phyloP scores from a whole-genome alignment of 2,113 vertebrate genomes.

The Takifugu flavidus region DNA sequence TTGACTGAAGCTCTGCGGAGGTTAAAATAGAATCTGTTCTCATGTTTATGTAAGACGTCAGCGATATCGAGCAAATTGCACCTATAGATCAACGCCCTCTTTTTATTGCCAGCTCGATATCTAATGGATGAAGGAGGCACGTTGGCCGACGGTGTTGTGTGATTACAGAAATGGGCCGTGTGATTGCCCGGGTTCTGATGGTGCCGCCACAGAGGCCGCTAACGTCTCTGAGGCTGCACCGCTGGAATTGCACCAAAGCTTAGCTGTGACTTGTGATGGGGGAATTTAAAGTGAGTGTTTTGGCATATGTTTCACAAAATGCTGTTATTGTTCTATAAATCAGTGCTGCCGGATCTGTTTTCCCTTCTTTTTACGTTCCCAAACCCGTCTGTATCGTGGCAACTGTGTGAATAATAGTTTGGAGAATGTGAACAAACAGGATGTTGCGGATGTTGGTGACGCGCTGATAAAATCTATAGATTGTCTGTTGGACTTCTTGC shows the following conservation, averaged over 20 bases:
- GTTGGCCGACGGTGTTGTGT: not conserved
- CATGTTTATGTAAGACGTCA: not conserved
- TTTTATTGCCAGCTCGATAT: not conserved
- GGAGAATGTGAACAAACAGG: slow-evolving; percentile 16
- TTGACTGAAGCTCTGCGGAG: too few relatives aligned
- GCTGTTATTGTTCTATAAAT: too few relatives aligned
- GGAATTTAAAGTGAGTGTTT: too few relatives aligned
- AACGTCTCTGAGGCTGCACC: slow-evolving; percentile 25
- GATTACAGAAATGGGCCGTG: too few relatives aligned
- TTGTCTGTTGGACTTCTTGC: slow-evolving; percentile 28
- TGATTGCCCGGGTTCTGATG: too few relatives aligned
- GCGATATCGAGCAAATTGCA: not conserved
- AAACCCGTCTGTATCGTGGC: slow-evolving; percentile 11
- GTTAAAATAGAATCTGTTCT: too few relatives aligned
- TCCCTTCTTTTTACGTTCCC: too few relatives aligned
- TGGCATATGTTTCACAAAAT: too few relatives aligned
- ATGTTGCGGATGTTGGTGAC: slow-evolving; percentile 14
- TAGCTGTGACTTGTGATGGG: too few relatives aligned
- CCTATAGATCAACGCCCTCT: not conserved
- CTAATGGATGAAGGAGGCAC: not conserved
- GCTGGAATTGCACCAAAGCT: not conserved
- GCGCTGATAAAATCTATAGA: slow-evolving; percentile 37
- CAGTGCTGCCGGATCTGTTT: too few relatives aligned
- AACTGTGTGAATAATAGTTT: slow-evolving; percentile 21
- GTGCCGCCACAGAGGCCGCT: slow-evolving; percentile 9